phyloP scores from a whole-genome alignment of 2,888 invertebrate genomes.

The Megastigmus dorsalis region DNA sequence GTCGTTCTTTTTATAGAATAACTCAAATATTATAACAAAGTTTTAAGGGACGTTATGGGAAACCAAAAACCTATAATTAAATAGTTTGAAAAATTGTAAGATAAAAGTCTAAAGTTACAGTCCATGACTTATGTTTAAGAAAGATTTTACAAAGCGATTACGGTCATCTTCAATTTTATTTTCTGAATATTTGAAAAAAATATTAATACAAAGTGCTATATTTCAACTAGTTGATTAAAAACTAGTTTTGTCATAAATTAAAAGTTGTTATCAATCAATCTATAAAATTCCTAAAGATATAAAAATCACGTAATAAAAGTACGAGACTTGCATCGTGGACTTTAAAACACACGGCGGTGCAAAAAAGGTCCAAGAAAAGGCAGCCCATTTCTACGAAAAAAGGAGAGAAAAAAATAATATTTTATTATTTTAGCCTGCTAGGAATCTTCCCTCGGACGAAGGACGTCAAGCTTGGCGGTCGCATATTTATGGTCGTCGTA shows the following conservation, averaged over 20 bases:
- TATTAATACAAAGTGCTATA: no score
- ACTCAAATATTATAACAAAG: no score
- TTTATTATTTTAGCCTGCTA: conserved; percentile 66
- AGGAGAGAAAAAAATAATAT: conserved; percentile 30
- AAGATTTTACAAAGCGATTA: no score
- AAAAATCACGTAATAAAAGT: conserved; percentile 1
- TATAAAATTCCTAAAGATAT: background rate
- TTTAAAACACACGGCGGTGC: conserved; percentile 60
- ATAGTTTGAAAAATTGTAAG: no score
- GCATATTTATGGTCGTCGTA: conserved; percentile 73
- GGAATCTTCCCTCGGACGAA: conserved; percentile 68
- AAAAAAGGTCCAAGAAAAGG: conserved; percentile 4
- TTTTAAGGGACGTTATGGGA: no score
- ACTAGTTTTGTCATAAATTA: background rate
- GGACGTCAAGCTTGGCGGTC: conserved; percentile 66
- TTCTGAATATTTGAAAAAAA: no score
- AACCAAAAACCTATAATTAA: no score
- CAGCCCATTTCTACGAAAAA: conserved; percentile 10
- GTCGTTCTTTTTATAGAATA: no score
- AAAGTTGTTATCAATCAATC: conserved; percentile 11
- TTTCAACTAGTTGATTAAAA: no score
- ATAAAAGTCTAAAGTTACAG: no score
- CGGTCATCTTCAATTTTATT: no score
- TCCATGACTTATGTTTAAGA: no score
- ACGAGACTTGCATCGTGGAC: conserved; percentile 44